These are phyloP conservation scores for Drosophila setifemur DNA, from an alignment of 1,140 invertebrate genomes.

Conservation along the genomic window DNA sequence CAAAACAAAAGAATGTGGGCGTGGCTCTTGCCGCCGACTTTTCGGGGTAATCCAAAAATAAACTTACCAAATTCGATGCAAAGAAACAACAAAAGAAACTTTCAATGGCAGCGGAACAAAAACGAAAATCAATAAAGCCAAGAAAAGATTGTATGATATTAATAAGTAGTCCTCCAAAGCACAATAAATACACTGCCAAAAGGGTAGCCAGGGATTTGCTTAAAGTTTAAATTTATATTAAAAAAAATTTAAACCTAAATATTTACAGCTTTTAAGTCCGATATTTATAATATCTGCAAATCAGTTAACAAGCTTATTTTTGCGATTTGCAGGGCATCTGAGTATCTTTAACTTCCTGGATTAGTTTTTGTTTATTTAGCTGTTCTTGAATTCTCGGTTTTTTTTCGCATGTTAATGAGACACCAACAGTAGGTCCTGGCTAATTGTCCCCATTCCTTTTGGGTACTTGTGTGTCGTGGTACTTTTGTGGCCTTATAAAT, in stretches of 20 bases:
- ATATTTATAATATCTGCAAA: too few relatives aligned
- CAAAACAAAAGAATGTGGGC: constrained; percentile 47
- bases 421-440: constrained; percentile 2
- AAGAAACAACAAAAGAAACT: constrained; percentile 42
- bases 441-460: constrained; percentile 2
- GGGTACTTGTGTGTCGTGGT: neutral
- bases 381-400: neutral
- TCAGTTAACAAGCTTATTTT: too few relatives aligned
- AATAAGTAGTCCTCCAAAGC: constrained; percentile 26
- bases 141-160: constrained; percentile 45
- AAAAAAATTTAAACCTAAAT: too few relatives aligned
- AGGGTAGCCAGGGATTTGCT: neutral
- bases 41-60: constrained; percentile 61
- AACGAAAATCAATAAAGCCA: constrained; percentile 49
- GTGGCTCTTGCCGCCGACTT: constrained; percentile 31
- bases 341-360: neutral
- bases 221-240: neutral
- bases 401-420: constrained; percentile 11
- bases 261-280: too few relatives aligned
- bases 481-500: constrained; percentile 2
- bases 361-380: neutral
- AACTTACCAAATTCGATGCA: constrained; percentile 25
- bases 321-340: neutral
- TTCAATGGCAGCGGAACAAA: constrained; percentile 62
- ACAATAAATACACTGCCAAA: constrained; percentile 1